These are phyloP conservation scores for Fringilla coelebs DNA, from an alignment of 2,797 vertebrate species.

Conservation along the genomic window DNA sequence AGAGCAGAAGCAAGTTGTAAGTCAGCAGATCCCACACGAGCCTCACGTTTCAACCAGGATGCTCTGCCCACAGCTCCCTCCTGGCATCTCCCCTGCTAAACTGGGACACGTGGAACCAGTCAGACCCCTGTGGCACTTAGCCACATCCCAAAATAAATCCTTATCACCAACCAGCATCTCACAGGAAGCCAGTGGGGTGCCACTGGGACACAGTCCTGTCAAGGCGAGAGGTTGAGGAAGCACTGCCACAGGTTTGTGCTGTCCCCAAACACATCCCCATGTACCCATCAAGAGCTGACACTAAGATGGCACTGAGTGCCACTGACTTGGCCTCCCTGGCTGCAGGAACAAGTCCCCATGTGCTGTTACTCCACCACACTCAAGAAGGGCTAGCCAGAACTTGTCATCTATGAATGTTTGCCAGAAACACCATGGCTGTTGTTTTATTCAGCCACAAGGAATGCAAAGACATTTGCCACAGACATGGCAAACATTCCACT, in stretches of 20 bases:
- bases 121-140: neutral
- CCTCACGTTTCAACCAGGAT: neutral
- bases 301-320: neutral
- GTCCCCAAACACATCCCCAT: neutral
- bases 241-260: rapidly evolving
- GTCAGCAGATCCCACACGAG: neutral
- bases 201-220: rapidly evolving
- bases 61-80: neutral
- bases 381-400: neutral
- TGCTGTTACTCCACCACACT: neutral
- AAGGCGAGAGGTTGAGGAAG: neutral
- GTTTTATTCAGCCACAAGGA: neutral
- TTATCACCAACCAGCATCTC: neutral
- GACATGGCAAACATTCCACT: neutral
- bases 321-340: rapidly evolving
- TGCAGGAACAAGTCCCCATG: rapidly evolving
- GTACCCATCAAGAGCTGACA: neutral
- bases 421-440: neutral
- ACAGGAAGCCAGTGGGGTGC: neutral
- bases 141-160: neutral
- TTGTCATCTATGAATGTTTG: neutral
- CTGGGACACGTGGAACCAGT: neutral
- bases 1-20: neutral
- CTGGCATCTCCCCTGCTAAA: neutral
- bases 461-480: neutral